phyloP scores from a whole-genome alignment of 2,113 vertebrate species.

The Dissostichus mawsoni region DNA sequence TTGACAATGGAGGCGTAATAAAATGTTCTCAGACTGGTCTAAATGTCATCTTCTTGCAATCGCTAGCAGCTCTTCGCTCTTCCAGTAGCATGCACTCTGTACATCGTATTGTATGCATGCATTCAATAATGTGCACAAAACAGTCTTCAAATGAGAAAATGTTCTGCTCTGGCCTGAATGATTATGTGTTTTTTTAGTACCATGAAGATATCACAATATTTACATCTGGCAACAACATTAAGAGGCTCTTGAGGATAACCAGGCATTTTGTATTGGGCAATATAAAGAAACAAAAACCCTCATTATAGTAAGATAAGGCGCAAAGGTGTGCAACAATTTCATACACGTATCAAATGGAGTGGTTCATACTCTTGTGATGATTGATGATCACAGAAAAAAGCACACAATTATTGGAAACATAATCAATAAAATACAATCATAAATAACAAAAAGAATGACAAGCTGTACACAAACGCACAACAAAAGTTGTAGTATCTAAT shows the following conservation, averaged over 20 bases:
- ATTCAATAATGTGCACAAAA: slow-evolving; percentile 43
- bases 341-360: slow-evolving; percentile 48
- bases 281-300: slow-evolving; percentile 51
- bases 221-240: slow-evolving; percentile 58
- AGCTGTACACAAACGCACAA: slow-evolving; percentile 34
- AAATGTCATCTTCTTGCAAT: slow-evolving; percentile 22
- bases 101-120: slow-evolving; percentile 50
- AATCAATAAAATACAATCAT: slow-evolving; percentile 61
- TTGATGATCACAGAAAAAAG: slow-evolving; percentile 31
- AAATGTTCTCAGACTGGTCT: slow-evolving; percentile 18
- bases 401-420: slow-evolving; percentile 25
- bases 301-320: slow-evolving; percentile 68
- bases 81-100: slow-evolving; percentile 47
- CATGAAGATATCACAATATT: slow-evolving; percentile 54
- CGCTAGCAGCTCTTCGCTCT: slow-evolving; percentile 1
- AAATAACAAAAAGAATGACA: slow-evolving; percentile 63
- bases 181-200: slow-evolving; percentile 45
- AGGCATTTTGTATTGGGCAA: slow-evolving; percentile 39
- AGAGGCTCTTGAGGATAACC: slow-evolving; percentile 42
- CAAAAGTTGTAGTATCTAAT: slow-evolving; percentile 28
- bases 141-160: slow-evolving; percentile 26
- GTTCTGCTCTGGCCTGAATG: slow-evolving; percentile 16
- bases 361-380: slow-evolving; percentile 38
- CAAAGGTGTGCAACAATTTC: slow-evolving; percentile 60
- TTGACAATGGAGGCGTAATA: slow-evolving; percentile 22